A percentile compares a stretch with the other conserved stretches of the same genome.
These are phyloP conservation scores for Salmo trutta DNA, from an alignment of 2,797 vertebrate genomes.

Conservation along the genomic window DNA sequence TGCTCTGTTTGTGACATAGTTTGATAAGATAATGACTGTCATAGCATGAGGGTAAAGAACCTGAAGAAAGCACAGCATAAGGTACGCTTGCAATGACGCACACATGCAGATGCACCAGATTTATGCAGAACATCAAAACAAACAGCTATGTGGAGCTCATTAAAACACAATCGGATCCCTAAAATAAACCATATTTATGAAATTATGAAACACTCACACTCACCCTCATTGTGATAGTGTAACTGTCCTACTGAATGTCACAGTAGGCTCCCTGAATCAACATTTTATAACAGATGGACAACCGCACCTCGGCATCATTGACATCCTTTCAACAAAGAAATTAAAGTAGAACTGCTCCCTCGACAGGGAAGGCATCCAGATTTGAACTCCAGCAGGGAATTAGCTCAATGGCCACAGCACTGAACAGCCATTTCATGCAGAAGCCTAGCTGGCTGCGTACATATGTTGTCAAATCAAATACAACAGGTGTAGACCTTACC, in stretches of 20 bases:
- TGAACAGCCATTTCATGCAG: not conserved
- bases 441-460: not conserved
- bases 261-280: not conserved
- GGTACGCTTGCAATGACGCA: not conserved
- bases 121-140: not conserved
- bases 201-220: not conserved
- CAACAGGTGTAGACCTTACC: too few species aligned
- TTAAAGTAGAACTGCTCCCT: not conserved
- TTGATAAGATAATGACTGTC: too few species aligned
- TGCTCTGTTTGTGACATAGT: too few species aligned
- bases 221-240: too few species aligned
- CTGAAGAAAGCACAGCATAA: too few species aligned
- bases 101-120: constrained; percentile 10
- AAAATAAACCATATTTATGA: not conserved
- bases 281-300: not conserved
- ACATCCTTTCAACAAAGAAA: constrained; percentile 1
- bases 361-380: not conserved
- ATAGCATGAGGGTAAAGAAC: too few species aligned
- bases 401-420: not conserved
- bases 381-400: not conserved
- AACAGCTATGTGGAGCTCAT: not conserved
- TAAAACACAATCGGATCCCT: not conserved
- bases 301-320: not conserved
- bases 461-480: not conserved
- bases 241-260: not conserved